Conservation (phyloP, 2,797 vertebrate genomes). For the Ibycter americanus region DNA sequence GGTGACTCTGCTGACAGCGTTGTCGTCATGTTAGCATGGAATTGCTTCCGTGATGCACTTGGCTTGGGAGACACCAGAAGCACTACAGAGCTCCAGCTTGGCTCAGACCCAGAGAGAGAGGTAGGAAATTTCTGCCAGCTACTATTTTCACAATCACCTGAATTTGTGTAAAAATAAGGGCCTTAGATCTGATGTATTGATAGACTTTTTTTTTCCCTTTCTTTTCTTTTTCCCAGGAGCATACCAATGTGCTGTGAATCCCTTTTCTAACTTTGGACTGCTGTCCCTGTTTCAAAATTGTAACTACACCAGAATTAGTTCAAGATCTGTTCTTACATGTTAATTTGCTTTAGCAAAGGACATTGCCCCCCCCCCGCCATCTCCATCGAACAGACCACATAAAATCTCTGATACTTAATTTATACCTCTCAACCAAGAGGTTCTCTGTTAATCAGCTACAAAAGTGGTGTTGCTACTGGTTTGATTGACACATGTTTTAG, state of each 20-base stretch:
- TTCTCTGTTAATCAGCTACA: neutral
- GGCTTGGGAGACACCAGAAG: neutral
- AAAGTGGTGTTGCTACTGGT: neutral
- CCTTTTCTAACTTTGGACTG: neutral
- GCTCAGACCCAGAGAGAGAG: neutral
- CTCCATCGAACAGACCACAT: fast-evolving
- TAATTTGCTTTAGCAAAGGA: neutral
- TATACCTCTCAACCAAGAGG: neutral
- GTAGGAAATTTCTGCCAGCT: neutral
- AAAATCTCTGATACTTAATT: neutral
- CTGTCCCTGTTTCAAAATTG: neutral
- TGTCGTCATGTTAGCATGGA: neutral
- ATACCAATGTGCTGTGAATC: neutral
- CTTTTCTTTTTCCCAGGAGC: neutral
- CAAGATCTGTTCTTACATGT: neutral
- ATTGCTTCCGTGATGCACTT: neutral
- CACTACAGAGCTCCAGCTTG: neutral
- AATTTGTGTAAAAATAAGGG: neutral
- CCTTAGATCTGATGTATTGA: neutral
- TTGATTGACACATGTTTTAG: neutral
- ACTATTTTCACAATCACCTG: neutral
- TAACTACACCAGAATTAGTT: neutral
- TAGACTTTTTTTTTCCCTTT: neutral
- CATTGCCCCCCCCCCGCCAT: neutral
- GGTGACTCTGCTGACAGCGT: neutral